A percentile compares a stretch with the other conserved stretches of the same genome.
These are phyloP conservation scores for Epizoanthus stellaris DNA, from an alignment of 92 coral and sea anemone species.

Conservation along the genomic window DNA sequence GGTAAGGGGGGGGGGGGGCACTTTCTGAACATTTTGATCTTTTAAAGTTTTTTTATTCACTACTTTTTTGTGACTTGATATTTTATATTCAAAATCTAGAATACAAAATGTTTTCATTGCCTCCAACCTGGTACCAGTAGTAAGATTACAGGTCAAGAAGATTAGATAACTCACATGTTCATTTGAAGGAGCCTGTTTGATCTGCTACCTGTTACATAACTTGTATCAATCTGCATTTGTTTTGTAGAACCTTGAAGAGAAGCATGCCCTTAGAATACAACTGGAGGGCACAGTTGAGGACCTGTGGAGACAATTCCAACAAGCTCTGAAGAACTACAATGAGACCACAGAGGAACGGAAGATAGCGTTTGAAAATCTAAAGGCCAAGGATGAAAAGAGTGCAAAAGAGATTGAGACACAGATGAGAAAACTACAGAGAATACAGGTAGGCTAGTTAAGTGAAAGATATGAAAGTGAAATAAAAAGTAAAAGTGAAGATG, in stretches of 20 bases:
- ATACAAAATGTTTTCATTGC: too few species aligned
- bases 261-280: slow-evolving; percentile 96
- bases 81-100: too few species aligned
- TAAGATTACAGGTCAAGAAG: too few species aligned
- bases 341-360: slow-evolving; percentile 99
- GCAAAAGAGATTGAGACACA: slow-evolving; percentile 99
- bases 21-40: too few species aligned
- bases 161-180: too few species aligned
- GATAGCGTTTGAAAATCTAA: slow-evolving; percentile 96
- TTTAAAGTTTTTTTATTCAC: too few species aligned
- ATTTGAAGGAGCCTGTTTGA: neutral
- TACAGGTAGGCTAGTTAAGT: slow-evolving; percentile 72
- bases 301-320: slow-evolving; percentile 98
- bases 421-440: slow-evolving; percentile 99
- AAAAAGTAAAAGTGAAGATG: too few species aligned
- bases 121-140: too few species aligned
- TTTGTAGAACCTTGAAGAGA: slow-evolving; percentile 92
- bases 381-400: slow-evolving; percentile 98
- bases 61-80: too few species aligned
- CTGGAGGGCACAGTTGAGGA: slow-evolving; percentile 99
- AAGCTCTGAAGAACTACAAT: slow-evolving; percentile 98
- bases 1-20: too few species aligned
- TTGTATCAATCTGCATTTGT: neutral
- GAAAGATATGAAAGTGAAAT: neutral
- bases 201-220: neutral